A percentile compares a stretch with the other conserved stretches of the same genome.
Evolutionary conservation across 2,888 invertebrate genomes (phyloP).

Genomic region (Pharmacophagus antenor): DNA sequence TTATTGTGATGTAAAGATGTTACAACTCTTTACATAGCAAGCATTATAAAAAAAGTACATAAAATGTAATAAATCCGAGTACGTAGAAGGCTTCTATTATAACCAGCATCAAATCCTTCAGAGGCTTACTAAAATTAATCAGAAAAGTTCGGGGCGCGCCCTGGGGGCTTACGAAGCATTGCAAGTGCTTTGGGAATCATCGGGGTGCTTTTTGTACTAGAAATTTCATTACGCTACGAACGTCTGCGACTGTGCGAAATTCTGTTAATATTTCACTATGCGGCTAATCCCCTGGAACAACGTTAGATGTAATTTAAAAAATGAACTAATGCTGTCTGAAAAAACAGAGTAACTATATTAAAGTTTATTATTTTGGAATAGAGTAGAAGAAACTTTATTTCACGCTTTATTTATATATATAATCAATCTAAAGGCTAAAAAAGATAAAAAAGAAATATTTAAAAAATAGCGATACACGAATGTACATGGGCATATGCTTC

Average conservation of each 20-base stretch:
- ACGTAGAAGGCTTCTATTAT: not conserved
- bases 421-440: too few relatives aligned
- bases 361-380: too few relatives aligned
- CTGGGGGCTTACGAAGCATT: constrained; percentile 23
- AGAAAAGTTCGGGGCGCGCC: constrained; percentile 13
- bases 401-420: too few relatives aligned
- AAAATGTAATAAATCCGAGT: not conserved
- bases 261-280: not conserved
- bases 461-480: not conserved
- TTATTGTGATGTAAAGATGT: not conserved
- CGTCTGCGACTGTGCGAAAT: not conserved
- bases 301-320: not conserved
- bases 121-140: constrained; percentile 20
- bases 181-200: constrained; percentile 16
- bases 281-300: not conserved
- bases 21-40: not conserved
- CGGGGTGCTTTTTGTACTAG: constrained; percentile 10
- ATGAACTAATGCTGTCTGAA: not conserved
- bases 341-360: not conserved
- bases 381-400: too few relatives aligned
- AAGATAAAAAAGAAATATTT: not conserved
- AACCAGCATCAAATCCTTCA: constrained; percentile 7
- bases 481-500: not conserved
- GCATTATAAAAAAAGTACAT: too few relatives aligned
- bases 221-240: constrained; percentile 1